Base-by-base conservation (phyloP, 2,797 vertebrate species). In the Tokudaia muenninki region DNA sequence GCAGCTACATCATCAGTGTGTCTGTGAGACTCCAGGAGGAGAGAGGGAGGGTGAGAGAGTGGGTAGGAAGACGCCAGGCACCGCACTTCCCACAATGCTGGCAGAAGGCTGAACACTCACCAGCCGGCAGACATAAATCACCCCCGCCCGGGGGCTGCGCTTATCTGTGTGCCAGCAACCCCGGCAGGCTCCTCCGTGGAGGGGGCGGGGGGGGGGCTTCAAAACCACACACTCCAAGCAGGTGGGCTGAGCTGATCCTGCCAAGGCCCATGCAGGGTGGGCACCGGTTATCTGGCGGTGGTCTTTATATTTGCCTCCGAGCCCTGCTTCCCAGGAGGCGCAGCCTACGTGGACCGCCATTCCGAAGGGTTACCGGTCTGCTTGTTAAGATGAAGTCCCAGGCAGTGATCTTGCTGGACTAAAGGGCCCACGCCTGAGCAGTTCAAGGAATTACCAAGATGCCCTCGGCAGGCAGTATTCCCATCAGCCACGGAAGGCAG, bases 51-150 rank as follows among this genome's bases (percentile, higher is more conserved):
- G 47, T 31, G 63, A 44, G 41, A 37, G 55, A 21, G 72, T 5
- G 5, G 34, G 65, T 26, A n/a, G 61, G 72, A 82, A 55, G 47
- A 61, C 0, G 13, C 92, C 86, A 91, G 95, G 95, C 78, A 6
- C 89, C 41, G 9, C 0, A 16, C 87, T 50, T 63, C 84, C 94
- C 95, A 74, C 8, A 0, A 29, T 0, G 77, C 89, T 52, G 79
- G 95, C 91, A 92, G 81, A 84, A 94, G 90, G 84, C 5, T 0
- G 77, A 1, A 26, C 89, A 26, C 89, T 61, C 12, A 26, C 90
- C 90, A 94, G 82, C 83, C 59, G 7, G 83, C 86, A 81, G 88
- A 79, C 79, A 77, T 37, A 80, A 80, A 91, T 87, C 92, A 94
- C 74, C 8, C 7, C 52, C 65, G 0, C 83, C 55, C 8, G 19